Percentiles rank a stretch among this genome's conserved stretches.
phyloP scores from a whole-genome alignment of 2,797 vertebrate genomes.

The Danio choprae region DNA sequence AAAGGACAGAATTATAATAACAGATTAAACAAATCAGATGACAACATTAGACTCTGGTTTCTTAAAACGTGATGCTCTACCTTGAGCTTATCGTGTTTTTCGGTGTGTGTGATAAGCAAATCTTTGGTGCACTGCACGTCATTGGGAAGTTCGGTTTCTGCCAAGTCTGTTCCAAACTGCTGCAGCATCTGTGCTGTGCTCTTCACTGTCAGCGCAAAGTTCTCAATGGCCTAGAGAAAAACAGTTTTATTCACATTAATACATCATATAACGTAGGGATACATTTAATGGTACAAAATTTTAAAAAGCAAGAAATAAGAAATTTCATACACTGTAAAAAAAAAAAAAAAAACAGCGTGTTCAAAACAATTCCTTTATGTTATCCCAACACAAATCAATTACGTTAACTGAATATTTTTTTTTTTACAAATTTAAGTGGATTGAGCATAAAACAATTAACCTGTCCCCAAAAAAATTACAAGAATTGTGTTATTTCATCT shows the following conservation, averaged over 20 bases:
- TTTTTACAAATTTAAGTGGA: too few species aligned
- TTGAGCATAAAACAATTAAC: too few species aligned
- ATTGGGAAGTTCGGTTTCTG: slow-evolving; percentile 90
- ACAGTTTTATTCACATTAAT: neutral
- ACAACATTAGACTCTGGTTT: neutral
- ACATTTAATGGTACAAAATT: too few species aligned
- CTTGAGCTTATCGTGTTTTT: slow-evolving; percentile 86
- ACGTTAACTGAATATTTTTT: too few species aligned
- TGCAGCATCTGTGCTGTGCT: slow-evolving; percentile 91
- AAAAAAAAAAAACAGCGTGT: too few species aligned
- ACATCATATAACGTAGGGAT: too few species aligned
- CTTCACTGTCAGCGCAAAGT: slow-evolving; percentile 94
- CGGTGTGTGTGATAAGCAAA: slow-evolving; percentile 82
- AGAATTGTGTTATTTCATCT: too few species aligned
- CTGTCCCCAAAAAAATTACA: too few species aligned
- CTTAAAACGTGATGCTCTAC: slow-evolving; percentile 66
- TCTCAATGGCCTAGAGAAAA: slow-evolving; percentile 88
- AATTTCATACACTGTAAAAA: too few species aligned
- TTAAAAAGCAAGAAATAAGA: too few species aligned
- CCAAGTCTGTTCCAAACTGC: slow-evolving; percentile 86
- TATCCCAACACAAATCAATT: too few species aligned
- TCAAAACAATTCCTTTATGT: too few species aligned
- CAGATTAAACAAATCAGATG: neutral
- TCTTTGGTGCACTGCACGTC: slow-evolving; percentile 88
- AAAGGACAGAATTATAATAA: neutral